phyloP scores from a whole-genome alignment of 2,888 invertebrate species.

The Didymodactylos carnosus region DNA sequence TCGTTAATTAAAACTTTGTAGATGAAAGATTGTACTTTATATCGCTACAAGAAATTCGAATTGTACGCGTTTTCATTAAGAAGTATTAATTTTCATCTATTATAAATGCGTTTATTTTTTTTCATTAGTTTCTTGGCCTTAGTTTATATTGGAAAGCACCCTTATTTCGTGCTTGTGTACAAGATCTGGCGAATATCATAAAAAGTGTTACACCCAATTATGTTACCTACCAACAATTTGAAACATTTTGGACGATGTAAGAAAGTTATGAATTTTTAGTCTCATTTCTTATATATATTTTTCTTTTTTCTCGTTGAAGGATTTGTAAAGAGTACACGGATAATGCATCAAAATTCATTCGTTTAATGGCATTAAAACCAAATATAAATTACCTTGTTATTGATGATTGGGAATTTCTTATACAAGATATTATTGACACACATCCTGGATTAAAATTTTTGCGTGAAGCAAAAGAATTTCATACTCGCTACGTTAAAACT shows the following conservation, averaged over 20 bases:
- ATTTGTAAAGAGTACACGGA: not conserved
- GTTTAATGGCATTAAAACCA: not conserved
- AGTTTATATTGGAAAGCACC: not conserved
- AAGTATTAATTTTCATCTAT: too few relatives aligned
- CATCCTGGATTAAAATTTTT: slow-evolving; percentile 91
- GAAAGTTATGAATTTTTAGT: not conserved
- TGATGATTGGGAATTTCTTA: slow-evolving; percentile 25
- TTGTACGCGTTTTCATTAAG: too few relatives aligned
- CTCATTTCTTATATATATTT: not conserved
- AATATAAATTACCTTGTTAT: not conserved
- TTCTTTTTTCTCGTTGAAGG: not conserved
- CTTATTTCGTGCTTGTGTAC: not conserved
- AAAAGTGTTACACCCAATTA: not conserved
- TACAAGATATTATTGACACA: slow-evolving; percentile 81
- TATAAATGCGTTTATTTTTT: not conserved
- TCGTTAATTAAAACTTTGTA: too few relatives aligned
- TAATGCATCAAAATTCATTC: not conserved
- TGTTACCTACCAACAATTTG: not conserved
- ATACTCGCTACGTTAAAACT: slow-evolving; percentile 92
- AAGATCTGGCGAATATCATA: not conserved
- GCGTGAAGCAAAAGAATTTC: slow-evolving; percentile 91
- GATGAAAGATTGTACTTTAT: too few relatives aligned
- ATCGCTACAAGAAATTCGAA: too few relatives aligned
- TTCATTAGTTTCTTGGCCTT: not conserved
- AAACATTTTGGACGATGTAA: not conserved